Conservation (phyloP, 2,797 vertebrate species). For the Decapterus maruadsi region DNA sequence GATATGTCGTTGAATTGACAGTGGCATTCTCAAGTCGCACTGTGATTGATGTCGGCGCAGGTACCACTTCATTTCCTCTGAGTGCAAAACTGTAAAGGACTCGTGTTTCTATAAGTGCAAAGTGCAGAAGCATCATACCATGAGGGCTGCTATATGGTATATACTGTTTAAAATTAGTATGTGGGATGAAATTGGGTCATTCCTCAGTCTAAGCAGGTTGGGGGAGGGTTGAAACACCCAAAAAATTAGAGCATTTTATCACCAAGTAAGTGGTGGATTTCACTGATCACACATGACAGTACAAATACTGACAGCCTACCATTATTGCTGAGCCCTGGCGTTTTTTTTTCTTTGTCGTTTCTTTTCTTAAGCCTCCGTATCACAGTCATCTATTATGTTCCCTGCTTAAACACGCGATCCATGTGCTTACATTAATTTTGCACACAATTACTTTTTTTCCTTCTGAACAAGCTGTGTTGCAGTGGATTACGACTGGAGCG, state of each 20-base stretch:
- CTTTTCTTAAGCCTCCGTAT: conserved; percentile 16
- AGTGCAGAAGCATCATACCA: neutral
- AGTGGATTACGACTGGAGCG: conserved; percentile 43
- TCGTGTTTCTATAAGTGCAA: conserved; percentile 18
- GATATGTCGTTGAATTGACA: conserved; percentile 46
- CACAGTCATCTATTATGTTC: conserved; percentile 8
- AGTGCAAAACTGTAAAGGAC: conserved; percentile 20
- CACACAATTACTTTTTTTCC: conserved; percentile 24
- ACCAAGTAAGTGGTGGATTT: conserved; percentile 9
- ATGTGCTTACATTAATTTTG: conserved; percentile 17
- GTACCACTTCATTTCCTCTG: conserved; percentile 22
- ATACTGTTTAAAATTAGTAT: conserved; percentile 4
- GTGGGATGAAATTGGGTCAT: conserved; percentile 20
- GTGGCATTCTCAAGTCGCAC: conserved; percentile 13
- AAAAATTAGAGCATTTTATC: conserved; percentile 15
- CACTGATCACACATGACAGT: conserved; percentile 21
- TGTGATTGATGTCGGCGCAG: conserved; percentile 33
- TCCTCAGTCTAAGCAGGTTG: neutral
- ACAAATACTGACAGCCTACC: neutral
- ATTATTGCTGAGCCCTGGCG: neutral
- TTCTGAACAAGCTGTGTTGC: conserved; percentile 19
- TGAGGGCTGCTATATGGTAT: conserved; percentile 1
- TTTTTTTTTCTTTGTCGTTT: neutral
- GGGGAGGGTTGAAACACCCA: neutral
- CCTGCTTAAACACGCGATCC: conserved; percentile 16